Conservation (phyloP, 1,140 invertebrate species). For the Bombus affinis region DNA sequence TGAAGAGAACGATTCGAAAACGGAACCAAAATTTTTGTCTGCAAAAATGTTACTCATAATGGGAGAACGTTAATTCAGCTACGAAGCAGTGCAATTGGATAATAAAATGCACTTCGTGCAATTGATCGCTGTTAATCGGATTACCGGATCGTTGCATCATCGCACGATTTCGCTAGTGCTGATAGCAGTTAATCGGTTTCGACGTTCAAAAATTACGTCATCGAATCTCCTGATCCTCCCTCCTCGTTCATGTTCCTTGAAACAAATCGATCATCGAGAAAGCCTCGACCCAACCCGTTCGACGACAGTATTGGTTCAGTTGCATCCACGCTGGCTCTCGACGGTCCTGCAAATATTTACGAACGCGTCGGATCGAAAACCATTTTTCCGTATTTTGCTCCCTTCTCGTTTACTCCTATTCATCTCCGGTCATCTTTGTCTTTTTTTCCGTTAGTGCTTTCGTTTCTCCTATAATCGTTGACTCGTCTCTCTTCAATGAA, state of each 20-base stretch:
- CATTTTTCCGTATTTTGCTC: slow-evolving; percentile 35
- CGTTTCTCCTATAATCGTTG: too few species aligned
- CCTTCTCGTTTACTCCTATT: neutral
- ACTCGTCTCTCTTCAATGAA: too few species aligned
- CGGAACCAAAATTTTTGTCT: too few species aligned
- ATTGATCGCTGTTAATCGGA: slow-evolving; percentile 11
- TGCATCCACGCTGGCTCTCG: neutral
- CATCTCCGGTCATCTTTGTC: neutral
- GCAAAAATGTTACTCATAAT: neutral
- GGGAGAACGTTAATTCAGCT: neutral
- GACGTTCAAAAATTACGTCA: slow-evolving; percentile 18
- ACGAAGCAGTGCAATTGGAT: neutral
- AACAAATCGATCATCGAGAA: slow-evolving; percentile 26
- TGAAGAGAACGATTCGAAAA: too few species aligned
- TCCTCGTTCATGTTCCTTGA: neutral
- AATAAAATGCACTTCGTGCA: neutral
- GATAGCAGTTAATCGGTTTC: slow-evolving; percentile 1
- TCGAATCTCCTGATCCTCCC: too few species aligned
- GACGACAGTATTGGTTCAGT: neutral
- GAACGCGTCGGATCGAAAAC: slow-evolving; percentile 26
- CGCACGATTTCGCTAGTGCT: slow-evolving; percentile 5
- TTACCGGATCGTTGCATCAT: slow-evolving; percentile 12
- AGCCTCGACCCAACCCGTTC: neutral
- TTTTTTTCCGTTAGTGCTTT: neutral
- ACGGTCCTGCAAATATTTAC: slow-evolving; percentile 40